These are phyloP conservation scores for Sphenodon punctatus DNA, from an alignment of 2,797 vertebrate genomes.

Conservation along the genomic window DNA sequence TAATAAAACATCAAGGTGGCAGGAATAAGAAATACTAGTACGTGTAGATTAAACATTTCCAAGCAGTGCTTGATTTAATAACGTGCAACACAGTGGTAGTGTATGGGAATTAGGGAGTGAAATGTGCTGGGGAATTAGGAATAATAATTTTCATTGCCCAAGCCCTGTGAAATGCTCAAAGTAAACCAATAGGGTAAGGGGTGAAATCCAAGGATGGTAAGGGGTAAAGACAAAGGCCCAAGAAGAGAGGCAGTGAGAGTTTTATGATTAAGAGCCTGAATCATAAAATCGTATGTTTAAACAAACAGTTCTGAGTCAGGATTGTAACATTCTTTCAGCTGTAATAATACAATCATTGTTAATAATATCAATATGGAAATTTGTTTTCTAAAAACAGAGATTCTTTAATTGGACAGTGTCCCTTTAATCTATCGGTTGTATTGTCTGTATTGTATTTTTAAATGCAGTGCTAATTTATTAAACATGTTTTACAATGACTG, in stretches of 20 bases:
- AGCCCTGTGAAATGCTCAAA: background rate
- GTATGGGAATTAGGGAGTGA: background rate
- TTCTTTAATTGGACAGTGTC: background rate
- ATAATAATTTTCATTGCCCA: background rate
- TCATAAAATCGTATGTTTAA: no score
- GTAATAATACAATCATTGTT: background rate
- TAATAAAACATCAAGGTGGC: background rate
- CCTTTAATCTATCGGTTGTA: background rate
- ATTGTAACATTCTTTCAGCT: background rate
- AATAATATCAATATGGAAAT: background rate
- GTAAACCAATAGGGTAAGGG: background rate
- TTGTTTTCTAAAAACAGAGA: background rate
- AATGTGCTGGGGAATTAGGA: constrained; percentile 5
- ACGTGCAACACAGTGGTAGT: background rate
- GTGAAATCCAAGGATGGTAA: no score
- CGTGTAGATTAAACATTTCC: background rate
- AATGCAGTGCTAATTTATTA: background rate
- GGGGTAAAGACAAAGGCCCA: background rate
- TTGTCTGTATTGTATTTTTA: constrained; percentile 21
- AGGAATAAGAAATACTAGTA: background rate
- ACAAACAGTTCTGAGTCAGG: background rate
- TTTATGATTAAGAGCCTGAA: background rate
- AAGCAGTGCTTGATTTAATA: background rate
- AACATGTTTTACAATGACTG: background rate
- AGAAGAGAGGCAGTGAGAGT: background rate